Evolutionary conservation across 2,113 vertebrate species (phyloP).

Genomic region (cattle (Bos taurus)): DNA sequence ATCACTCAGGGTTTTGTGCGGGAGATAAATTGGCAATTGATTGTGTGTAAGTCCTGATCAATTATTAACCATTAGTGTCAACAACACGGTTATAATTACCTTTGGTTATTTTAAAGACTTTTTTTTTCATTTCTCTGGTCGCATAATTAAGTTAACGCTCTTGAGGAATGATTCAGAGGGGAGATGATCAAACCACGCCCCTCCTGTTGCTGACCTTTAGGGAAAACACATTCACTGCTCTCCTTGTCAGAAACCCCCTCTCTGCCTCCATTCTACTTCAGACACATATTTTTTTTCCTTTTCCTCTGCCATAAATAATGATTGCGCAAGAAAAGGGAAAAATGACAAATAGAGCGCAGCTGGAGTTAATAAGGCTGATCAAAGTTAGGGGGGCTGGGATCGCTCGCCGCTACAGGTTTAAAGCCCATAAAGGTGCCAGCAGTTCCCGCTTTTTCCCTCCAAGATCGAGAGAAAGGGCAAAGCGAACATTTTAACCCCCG

Average conservation of each 20-base stretch:
- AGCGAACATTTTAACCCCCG: slow-evolving; percentile 60
- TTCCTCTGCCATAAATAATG: slow-evolving; percentile 76
- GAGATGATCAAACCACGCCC: slow-evolving; percentile 61
- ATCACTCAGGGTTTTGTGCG: slow-evolving; percentile 54
- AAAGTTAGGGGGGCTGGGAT: slow-evolving; percentile 70
- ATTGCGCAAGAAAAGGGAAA: slow-evolving; percentile 71
- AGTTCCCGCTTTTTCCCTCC: slow-evolving; percentile 17
- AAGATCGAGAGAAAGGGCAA: slow-evolving; percentile 71
- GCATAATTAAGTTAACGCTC: slow-evolving; percentile 80
- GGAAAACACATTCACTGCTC: background rate
- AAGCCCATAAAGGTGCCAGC: slow-evolving; percentile 75
- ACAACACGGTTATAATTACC: slow-evolving; percentile 85
- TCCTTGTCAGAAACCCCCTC: background rate
- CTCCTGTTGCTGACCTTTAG: background rate
- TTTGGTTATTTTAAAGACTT: slow-evolving; percentile 82
- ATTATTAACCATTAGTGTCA: slow-evolving; percentile 87
- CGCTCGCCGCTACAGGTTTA: slow-evolving; percentile 59
- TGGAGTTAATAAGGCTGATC: slow-evolving; percentile 82
- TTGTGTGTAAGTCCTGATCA: slow-evolving; percentile 82
- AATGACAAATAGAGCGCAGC: slow-evolving; percentile 79
- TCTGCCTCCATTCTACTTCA: background rate
- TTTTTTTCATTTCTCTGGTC: slow-evolving; percentile 78
- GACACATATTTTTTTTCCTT: background rate
- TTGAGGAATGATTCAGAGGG: slow-evolving; percentile 74
- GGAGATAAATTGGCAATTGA: slow-evolving; percentile 82